Evolutionary conservation across 2,113 vertebrate species (phyloP), one percentile per base, ranked within the genome.

Genomic region (Oxyura jamaicensis): DNA sequence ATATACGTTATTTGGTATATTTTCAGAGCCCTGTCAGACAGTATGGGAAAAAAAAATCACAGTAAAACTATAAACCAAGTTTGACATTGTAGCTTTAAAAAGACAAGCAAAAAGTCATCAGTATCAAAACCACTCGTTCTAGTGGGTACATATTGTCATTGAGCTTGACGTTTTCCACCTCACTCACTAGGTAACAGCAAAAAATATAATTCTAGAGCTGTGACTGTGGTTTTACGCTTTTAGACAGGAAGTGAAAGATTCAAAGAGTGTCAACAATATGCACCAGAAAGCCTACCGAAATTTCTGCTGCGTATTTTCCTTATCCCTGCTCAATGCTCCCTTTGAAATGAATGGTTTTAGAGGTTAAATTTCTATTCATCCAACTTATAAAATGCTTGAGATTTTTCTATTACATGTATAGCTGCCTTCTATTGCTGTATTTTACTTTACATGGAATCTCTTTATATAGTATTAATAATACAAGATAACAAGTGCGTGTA

Each of bases 321-420:
- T 41, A 66, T 58, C 5, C 44, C n/a, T 77, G 36, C 74, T 83
- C 62, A 94, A 35, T 26, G 59, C 10, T 41, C 41, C 85, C 75
- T 77, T 88, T 71, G 87, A 96, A 96, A 84, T 55, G 48, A 96
- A 80, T 72, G 21, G 15, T 17, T 92, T 86, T 80, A 92, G 39
- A 78, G 13, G 15, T 66, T 91, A 94, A 63, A 90, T 84, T 59
- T 56, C 55, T 90, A 91, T 66, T 22, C 33, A 86, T 48, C 39
- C 44, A 69, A 72, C 67, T 76, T n/a, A 86, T 36, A 83, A 95
- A 67, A n/a, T 52, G 26, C 44, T 74, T 83, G 62, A 84, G 83
- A 95, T 71, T 90, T 85, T 89, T 94, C 31, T 86, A 48, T 85
- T 60, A 88, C 72, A 58, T 48, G 50, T 53, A 87, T 91, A 91